A percentile compares a stretch with the other conserved stretches of the same genome.
These are phyloP conservation scores for Panzeria rudis DNA, from an alignment of 2,888 invertebrate species.

Conservation along the genomic window DNA sequence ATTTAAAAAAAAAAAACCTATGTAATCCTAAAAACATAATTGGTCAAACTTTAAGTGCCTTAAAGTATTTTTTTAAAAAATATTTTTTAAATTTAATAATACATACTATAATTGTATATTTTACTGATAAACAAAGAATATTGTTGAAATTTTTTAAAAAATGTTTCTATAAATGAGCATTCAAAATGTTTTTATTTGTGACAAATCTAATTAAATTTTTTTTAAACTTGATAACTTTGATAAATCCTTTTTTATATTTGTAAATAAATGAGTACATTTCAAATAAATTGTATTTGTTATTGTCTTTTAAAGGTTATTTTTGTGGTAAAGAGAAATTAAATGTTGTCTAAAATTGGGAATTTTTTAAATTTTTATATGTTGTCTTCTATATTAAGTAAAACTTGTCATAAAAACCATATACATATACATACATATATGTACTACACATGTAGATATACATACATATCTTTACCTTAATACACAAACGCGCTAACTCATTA, in stretches of 20 bases:
- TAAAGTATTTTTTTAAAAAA: constrained; percentile 71
- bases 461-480: too few species aligned
- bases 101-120: not conserved
- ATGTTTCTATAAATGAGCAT: not conserved
- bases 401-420: constrained; percentile 54
- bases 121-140: not conserved
- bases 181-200: constrained; percentile 30
- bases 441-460: too few species aligned
- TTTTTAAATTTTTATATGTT: constrained; percentile 30
- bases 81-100: constrained; percentile 7
- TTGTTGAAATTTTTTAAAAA: not conserved
- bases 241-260: constrained; percentile 21
- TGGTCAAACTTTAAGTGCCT: constrained; percentile 70
- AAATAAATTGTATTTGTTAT: constrained; percentile 4
- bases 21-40: not conserved
- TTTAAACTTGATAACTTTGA: constrained; percentile 32
- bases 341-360: constrained; percentile 20
- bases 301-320: constrained; percentile 8
- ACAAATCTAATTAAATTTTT: constrained; percentile 33
- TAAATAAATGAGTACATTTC: constrained; percentile 12
- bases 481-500: too few species aligned
- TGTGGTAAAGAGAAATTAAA: constrained; percentile 4
- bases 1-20: constrained; percentile 2
- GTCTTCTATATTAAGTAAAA: constrained; percentile 59
- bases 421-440: constrained; percentile 35